Conservation (phyloP, 2,113 vertebrate species). For the Ancistrus triradiatus region DNA sequence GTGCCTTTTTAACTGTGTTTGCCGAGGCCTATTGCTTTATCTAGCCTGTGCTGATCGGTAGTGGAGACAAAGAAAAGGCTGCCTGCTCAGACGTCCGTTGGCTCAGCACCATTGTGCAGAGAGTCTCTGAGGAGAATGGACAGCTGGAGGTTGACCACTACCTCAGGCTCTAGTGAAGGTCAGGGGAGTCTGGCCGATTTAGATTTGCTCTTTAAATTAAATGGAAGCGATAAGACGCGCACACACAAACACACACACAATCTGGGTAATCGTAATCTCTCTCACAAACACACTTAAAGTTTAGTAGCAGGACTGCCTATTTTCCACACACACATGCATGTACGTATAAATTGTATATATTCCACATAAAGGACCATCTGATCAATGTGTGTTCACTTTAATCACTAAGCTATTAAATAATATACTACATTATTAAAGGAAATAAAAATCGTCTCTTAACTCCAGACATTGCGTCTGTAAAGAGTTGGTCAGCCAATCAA, state of each 20-base stretch:
- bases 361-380: too few species aligned
- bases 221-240: slow-evolving; percentile 9
- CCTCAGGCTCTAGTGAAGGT: slow-evolving; percentile 35
- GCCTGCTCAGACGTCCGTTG: slow-evolving; percentile 19
- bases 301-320: too few species aligned
- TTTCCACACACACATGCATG: too few species aligned
- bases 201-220: slow-evolving; percentile 36
- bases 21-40: slow-evolving; percentile 33
- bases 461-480: too few species aligned
- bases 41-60: slow-evolving; percentile 25
- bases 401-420: too few species aligned
- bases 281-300: neutral
- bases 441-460: too few species aligned
- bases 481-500: too few species aligned
- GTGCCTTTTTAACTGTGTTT: slow-evolving; percentile 30
- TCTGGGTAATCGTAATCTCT: too few species aligned
- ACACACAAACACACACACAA: slow-evolving; percentile 3
- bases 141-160: slow-evolving; percentile 36
- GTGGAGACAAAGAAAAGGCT: slow-evolving; percentile 40
- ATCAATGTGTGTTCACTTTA: too few species aligned
- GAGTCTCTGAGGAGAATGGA: slow-evolving; percentile 29
- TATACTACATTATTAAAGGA: too few species aligned
- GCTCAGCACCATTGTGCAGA: slow-evolving; percentile 31
- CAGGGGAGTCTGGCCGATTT: slow-evolving; percentile 33
- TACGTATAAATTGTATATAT: too few species aligned